Percentiles rank a stretch among this genome's conserved stretches.
These are phyloP conservation scores for Haemorhous mexicanus DNA, from an alignment of 2,113 vertebrate genomes.

Conservation along the genomic window DNA sequence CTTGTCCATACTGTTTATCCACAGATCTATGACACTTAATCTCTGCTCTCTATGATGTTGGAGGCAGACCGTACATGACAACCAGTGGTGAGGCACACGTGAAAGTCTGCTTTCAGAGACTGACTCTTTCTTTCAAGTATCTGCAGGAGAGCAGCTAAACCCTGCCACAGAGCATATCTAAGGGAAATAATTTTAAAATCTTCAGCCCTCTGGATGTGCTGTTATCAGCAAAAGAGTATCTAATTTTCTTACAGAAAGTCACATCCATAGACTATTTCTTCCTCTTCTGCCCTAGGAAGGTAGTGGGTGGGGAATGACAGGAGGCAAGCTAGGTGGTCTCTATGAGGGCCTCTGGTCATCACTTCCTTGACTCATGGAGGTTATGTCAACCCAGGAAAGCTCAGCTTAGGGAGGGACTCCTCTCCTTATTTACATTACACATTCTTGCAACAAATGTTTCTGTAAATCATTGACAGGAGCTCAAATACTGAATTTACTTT, in stretches of 20 bases:
- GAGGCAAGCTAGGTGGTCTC: background rate
- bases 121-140: background rate
- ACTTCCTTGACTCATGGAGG: background rate
- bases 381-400: background rate
- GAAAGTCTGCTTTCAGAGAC: background rate
- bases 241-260: background rate
- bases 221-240: background rate
- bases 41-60: accelerated
- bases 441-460: background rate
- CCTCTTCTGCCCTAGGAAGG: background rate
- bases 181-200: background rate
- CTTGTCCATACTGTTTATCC: background rate
- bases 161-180: background rate
- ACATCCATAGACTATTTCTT: background rate
- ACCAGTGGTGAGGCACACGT: background rate
- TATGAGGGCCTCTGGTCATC: background rate
- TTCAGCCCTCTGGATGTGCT: background rate
- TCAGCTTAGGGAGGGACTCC: background rate
- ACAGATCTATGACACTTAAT: background rate
- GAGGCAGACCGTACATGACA: background rate
- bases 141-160: background rate
- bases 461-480: background rate
- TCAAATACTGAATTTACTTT: background rate
- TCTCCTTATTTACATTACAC: background rate
- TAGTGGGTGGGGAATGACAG: background rate